Percentiles rank a stretch among this genome's conserved stretches.
These are phyloP conservation scores for Oenanthe oenanthe DNA, from an alignment of 2,113 vertebrate genomes.

Conservation along the genomic window DNA sequence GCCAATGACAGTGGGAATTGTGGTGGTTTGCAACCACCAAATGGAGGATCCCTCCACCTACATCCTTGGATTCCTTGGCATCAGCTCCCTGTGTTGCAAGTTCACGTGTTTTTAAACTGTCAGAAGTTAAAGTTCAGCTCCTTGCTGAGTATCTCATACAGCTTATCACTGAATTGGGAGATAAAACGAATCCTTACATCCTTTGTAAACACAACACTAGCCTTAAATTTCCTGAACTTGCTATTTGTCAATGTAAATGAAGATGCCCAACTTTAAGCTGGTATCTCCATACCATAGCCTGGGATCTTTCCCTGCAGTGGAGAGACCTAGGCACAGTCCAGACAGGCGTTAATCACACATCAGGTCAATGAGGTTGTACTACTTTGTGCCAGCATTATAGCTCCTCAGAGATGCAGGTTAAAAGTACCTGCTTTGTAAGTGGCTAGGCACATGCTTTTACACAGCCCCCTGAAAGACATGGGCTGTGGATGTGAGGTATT, in stretches of 20 bases:
- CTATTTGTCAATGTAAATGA: background rate
- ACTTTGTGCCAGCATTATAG: background rate
- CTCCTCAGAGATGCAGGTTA: background rate
- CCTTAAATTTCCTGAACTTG: background rate
- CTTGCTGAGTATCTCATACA: background rate
- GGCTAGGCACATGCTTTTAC: background rate
- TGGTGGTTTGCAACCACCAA: background rate
- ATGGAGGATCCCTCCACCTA: background rate
- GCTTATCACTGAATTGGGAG: background rate
- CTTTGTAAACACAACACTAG: background rate
- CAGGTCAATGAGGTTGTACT: too few relatives aligned
- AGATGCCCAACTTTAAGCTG: background rate
- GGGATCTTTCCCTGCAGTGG: background rate
- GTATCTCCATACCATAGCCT: too few relatives aligned
- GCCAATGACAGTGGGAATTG: background rate
- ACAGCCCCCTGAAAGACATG: background rate
- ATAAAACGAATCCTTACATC: background rate
- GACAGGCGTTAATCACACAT: background rate
- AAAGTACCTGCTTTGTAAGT: background rate
- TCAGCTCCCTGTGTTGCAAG: background rate
- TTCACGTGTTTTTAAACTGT: background rate
- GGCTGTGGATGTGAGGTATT: background rate
- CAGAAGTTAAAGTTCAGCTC: background rate
- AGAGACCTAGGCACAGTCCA: background rate
- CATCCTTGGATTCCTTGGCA: background rate